phyloP scores from a whole-genome alignment of 1,140 invertebrate species.

The Atta colombica region DNA sequence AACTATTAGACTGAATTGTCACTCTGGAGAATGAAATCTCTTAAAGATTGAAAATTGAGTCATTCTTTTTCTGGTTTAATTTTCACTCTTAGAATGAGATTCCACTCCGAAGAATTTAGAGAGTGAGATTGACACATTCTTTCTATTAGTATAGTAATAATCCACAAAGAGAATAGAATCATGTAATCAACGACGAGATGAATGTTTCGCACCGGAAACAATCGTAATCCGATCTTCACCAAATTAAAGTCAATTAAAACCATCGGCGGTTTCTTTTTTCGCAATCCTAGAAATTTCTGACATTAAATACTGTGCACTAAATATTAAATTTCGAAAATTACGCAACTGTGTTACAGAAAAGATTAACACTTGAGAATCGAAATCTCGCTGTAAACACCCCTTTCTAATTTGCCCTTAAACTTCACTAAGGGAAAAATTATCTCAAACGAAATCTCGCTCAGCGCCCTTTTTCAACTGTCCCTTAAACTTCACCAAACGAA shows the following conservation, averaged over 20 bases:
- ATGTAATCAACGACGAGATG: background rate
- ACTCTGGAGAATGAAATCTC: too few relatives aligned
- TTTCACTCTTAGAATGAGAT: too few relatives aligned
- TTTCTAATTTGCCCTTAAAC: background rate
- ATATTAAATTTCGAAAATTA: background rate
- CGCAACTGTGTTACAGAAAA: background rate
- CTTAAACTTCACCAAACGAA: background rate
- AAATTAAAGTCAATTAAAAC: background rate
- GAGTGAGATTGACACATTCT: background rate
- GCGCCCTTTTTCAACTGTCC: background rate
- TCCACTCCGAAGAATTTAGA: too few relatives aligned
- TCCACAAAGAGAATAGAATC: constrained; percentile 3
- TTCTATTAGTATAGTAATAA: background rate
- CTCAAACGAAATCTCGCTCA: background rate
- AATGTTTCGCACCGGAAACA: background rate
- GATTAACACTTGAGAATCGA: background rate
- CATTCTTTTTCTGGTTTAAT: too few relatives aligned
- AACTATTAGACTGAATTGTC: too few relatives aligned
- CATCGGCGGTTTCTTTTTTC: background rate
- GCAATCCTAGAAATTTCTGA: background rate
- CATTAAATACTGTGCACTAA: background rate
- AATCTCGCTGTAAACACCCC: background rate
- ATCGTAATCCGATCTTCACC: background rate
- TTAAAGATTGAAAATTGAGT: too few relatives aligned
- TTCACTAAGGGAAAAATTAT: background rate